phyloP scores from a whole-genome alignment of 1,140 invertebrate genomes.

The Trichomalopsis sarcophagae region DNA sequence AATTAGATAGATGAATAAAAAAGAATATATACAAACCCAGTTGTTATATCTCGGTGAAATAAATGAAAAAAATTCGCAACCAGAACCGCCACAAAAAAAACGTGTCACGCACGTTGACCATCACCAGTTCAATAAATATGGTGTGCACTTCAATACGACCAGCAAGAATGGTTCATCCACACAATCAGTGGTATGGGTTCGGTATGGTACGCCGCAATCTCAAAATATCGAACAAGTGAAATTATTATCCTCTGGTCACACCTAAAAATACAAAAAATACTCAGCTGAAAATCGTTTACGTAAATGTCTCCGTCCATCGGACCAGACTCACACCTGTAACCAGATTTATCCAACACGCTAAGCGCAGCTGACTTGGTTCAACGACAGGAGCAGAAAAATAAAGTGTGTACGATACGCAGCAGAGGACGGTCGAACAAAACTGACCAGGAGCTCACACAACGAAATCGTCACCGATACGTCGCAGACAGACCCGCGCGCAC shows the following conservation, averaged over 20 bases:
- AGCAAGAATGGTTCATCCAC: too few species aligned
- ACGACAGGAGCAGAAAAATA: neutral
- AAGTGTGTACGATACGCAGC: neutral
- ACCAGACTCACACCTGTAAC: too few species aligned
- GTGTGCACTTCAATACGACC: neutral
- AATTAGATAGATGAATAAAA: neutral
- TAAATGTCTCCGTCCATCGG: neutral
- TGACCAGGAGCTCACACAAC: constrained; percentile 11
- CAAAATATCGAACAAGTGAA: too few species aligned
- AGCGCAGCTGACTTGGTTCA: neutral
- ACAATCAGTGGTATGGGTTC: too few species aligned
- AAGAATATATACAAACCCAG: neutral
- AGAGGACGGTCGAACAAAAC: neutral
- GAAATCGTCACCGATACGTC: constrained; percentile 41
- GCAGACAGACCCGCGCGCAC: constrained; percentile 51
- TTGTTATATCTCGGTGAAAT: neutral
- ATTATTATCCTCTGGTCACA: too few species aligned
- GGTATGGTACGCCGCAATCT: too few species aligned
- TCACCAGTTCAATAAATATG: neutral
- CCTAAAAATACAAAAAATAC: neutral
- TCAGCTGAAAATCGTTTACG: too few species aligned
- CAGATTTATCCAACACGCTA: neutral
- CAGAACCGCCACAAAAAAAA: neutral
- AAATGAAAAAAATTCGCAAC: neutral
- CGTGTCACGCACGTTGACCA: neutral